phyloP scores from a whole-genome alignment of 2,113 vertebrate genomes.

The Catharus fuscescens region DNA sequence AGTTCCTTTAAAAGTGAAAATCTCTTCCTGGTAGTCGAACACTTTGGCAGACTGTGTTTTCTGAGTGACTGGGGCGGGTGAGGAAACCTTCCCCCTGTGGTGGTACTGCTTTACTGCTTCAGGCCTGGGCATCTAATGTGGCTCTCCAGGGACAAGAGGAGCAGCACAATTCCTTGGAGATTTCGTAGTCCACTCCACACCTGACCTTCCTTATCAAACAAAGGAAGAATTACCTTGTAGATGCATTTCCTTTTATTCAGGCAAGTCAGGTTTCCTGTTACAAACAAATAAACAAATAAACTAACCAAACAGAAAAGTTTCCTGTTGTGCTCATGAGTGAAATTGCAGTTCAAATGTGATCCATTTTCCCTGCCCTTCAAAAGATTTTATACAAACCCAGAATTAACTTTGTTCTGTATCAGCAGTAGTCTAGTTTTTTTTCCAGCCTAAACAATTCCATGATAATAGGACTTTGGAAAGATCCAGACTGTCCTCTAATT shows the following conservation, averaged over 20 bases:
- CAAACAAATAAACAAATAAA: not conserved
- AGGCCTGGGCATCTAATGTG: not conserved
- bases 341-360: not conserved
- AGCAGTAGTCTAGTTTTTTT: not conserved
- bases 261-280: not conserved
- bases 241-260: not conserved
- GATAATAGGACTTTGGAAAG: not conserved
- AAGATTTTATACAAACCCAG: not conserved
- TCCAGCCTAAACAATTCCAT: not conserved
- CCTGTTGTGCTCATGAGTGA: not conserved
- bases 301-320: not conserved
- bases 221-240: not conserved
- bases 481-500: not conserved
- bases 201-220: not conserved
- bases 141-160: not conserved
- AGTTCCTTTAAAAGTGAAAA: not conserved
- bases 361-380: not conserved
- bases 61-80: not conserved
- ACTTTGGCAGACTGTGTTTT: not conserved
- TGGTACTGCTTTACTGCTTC: not conserved
- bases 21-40: not conserved
- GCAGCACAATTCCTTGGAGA: not conserved
- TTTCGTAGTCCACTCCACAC: accelerated
- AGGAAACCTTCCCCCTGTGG: not conserved
- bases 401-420: not conserved